phyloP scores from a whole-genome alignment of 1,140 invertebrate genomes.

The Catajapyx aquilonaris region DNA sequence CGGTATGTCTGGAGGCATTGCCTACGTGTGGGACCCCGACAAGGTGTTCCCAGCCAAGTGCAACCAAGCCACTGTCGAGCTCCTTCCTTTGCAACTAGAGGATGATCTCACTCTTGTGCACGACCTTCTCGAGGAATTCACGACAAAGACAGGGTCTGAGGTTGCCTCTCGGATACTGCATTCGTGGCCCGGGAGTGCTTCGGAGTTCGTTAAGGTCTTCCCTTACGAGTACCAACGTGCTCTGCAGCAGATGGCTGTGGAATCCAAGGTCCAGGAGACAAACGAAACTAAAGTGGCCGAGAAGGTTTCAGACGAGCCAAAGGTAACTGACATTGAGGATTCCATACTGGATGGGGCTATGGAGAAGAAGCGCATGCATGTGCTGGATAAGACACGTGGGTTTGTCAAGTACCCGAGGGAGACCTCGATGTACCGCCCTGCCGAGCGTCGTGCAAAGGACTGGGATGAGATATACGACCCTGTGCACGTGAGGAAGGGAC shows the following conservation, averaged over 20 bases:
- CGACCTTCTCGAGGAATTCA: slow-evolving; percentile 63
- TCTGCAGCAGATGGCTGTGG: slow-evolving; percentile 46
- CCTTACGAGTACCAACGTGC: slow-evolving; percentile 91
- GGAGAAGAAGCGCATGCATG: slow-evolving; percentile 51
- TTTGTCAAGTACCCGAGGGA: slow-evolving; percentile 93
- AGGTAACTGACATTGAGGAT: slow-evolving; percentile 72
- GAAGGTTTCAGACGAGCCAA: slow-evolving; percentile 18
- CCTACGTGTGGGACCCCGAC: slow-evolving; percentile 83
- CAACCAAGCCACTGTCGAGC: slow-evolving; percentile 76
- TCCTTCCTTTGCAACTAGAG: slow-evolving; percentile 50
- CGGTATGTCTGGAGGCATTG: slow-evolving; percentile 94
- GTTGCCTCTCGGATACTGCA: slow-evolving; percentile 58
- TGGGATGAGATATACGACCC: slow-evolving; percentile 96
- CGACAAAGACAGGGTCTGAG: slow-evolving; percentile 69
- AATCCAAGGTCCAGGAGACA: slow-evolving; percentile 21
- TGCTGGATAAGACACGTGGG: slow-evolving; percentile 80
- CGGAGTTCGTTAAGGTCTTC: slow-evolving; percentile 86
- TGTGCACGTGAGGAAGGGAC: slow-evolving; percentile 58
- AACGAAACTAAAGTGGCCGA: slow-evolving; percentile 11
- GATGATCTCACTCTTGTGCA: slow-evolving; percentile 68
- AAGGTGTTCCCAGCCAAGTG: slow-evolving; percentile 66
- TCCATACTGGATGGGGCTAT: slow-evolving; percentile 46
- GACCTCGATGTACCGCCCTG: slow-evolving; percentile 57
- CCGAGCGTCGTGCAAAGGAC: slow-evolving; percentile 65
- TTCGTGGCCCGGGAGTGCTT: slow-evolving; percentile 57